These are phyloP conservation scores for Hylia prasina DNA, from an alignment of 2,113 vertebrate genomes.

Conservation along the genomic window DNA sequence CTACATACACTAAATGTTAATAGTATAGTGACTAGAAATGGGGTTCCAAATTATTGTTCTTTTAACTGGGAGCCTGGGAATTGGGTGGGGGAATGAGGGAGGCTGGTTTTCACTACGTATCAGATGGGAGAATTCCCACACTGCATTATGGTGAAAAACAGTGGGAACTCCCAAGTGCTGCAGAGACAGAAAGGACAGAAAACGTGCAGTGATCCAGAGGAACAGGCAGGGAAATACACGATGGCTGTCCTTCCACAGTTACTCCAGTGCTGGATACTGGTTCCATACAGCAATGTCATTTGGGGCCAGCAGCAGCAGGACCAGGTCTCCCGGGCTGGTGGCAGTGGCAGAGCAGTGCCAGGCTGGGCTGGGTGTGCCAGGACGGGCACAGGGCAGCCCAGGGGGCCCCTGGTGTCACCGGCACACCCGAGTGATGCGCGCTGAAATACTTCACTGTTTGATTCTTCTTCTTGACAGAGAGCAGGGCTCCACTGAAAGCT, in stretches of 20 bases:
- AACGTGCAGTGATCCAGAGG: background rate
- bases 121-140: background rate
- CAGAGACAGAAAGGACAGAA: background rate
- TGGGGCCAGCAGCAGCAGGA: background rate
- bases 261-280: too few species aligned
- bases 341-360: background rate
- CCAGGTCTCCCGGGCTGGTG: background rate
- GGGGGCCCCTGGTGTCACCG: background rate
- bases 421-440: background rate
- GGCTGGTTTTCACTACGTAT: background rate
- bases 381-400: background rate
- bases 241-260: background rate
- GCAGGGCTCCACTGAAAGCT: constrained; percentile 56
- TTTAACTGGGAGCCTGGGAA: background rate
- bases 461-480: constrained; percentile 44
- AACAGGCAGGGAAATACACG: background rate
- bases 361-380: too few species aligned
- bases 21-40: background rate
- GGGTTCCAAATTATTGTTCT: background rate
- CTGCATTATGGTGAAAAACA: background rate
- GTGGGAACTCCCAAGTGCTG: background rate
- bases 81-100: background rate
- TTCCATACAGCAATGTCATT: too few species aligned
- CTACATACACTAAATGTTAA: background rate
- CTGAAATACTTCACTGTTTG: background rate